Base-by-base conservation (phyloP, 2,113 vertebrate genomes). In the Sterrhoptilus dennistouni region DNA sequence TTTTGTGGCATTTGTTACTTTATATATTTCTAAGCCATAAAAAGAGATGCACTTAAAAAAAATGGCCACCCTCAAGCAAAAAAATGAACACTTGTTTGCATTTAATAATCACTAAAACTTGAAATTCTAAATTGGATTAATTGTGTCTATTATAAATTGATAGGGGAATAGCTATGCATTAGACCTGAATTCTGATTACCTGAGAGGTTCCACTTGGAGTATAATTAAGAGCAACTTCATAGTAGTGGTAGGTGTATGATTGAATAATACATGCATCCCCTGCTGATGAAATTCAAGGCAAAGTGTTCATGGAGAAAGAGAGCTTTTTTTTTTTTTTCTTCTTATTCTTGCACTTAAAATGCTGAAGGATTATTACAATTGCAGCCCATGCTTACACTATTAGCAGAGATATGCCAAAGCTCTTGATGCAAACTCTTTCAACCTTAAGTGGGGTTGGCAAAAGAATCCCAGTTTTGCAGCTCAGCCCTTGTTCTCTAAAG, bases 171-270 rank as follows among this genome's bases (percentile, higher is more conserved):
- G 94, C 93, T 95, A 81, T 89, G 89, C 95, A 97, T 97, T 97
- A 97, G 93, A 88, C 84, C 45, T 97, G 95, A 96, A 97, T 97
- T 96, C 95, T 97, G 97, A 97, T 97, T 97, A 97, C 97, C 95
- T 96, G 96, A 96, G 96, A 97, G 97, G 95, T 97, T 97, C 96
- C 94, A 95, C 97, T 97, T 95, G 86, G 95, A 70, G 89, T 90
- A 96, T 97, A 97, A 97, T 97, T 97, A 97, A 97, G 95, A 97
- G 94, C 93, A 94, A 85, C 88, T 96, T 91, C 94, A 90, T 89
- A 90, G 91, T 91, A 92, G 79, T 87, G 38, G 76, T 96, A 93
- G 97, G 95, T 93, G 89, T 97, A 75, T 93, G 94, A 96, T 65
- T 97, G 95, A 94, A 92, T 97, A 97, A 97, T 95, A 71, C 90